Base-by-base conservation (phyloP, 2,113 vertebrate species). In the Bufo bufo region DNA sequence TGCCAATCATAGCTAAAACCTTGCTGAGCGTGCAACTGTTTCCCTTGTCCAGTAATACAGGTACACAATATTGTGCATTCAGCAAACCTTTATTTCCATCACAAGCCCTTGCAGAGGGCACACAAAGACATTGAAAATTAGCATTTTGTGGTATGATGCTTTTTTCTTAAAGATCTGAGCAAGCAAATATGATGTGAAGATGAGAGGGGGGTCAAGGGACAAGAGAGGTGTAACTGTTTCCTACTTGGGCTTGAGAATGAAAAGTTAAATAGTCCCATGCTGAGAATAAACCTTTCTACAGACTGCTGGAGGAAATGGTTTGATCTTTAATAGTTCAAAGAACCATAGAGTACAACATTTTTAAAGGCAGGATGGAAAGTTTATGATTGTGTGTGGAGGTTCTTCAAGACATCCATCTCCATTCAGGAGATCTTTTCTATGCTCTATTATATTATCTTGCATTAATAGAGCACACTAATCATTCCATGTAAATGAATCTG, bases 291-390 rank as follows among this genome's bases (percentile, higher is more conserved):
- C 33, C 49, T 81, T 63, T 81, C 77, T 80, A 58, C 77, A 87
- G 75, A 81, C 77, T 23, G 45, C 54, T 43, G 69, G 20, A 80
- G 63, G 85, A 87, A 87, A 87, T 17, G 33, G 65, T 58, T 87
- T 87, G 85, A 87, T 87, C 85, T 81, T 47, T 80, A 87, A 14
- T 14, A 87, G 77, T 80, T 87, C 85, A 87, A 87, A 87, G 85
- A 87, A 81, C 52, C 61, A 71, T 33, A 87, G 58, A 47, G 77
- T 45, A 72, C 54, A 77, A 85, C 11, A 85, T 75, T 61, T 75
- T 77, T 52, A 85, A 85, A 77, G 84, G 5, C 69, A 77, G 56
- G 20, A 49, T n/a, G 56, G n/a, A 85, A 85, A 85, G 56, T 85
- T 77, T 59, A 59, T 58, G 84, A 61, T 59, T 74, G 33, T 58